phyloP scores from a whole-genome alignment of 2,113 vertebrate genomes.

The Actenoides lindsayi region DNA sequence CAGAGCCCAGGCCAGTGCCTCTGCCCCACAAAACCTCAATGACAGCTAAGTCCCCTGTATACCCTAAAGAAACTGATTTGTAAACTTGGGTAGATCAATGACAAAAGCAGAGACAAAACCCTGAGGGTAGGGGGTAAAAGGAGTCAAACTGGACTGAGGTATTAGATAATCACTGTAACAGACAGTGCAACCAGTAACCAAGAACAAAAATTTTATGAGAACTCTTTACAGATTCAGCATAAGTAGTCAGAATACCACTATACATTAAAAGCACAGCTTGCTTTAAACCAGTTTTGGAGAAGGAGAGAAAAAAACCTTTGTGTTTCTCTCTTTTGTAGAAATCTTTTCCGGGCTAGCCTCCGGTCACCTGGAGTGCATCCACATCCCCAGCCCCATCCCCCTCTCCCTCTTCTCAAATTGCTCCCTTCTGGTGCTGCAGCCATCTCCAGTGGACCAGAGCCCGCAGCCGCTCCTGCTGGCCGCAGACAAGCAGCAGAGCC shows the following conservation, averaged over 20 bases:
- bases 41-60: accelerated
- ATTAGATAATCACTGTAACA: not conserved
- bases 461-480: not conserved
- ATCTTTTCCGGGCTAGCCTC: not conserved
- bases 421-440: not conserved
- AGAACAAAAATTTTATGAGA: not conserved
- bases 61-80: not conserved
- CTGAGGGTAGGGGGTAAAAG: not conserved
- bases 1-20: not conserved
- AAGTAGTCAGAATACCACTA: not conserved
- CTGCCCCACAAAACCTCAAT: not conserved
- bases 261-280: not conserved
- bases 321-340: not conserved
- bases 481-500: accelerated
- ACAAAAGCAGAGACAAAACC: not conserved
- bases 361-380: no score
- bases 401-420: not conserved
- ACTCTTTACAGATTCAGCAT: not conserved
- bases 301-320: not conserved
- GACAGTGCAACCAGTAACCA: not conserved
- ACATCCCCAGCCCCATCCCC: not conserved
- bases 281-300: not conserved
- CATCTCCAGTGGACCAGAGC: accelerated
- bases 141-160: not conserved
- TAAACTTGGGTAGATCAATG: not conserved